Evolutionary conservation across 2,888 invertebrate genomes (phyloP).

Genomic region (Eupithecia centaureata): DNA sequence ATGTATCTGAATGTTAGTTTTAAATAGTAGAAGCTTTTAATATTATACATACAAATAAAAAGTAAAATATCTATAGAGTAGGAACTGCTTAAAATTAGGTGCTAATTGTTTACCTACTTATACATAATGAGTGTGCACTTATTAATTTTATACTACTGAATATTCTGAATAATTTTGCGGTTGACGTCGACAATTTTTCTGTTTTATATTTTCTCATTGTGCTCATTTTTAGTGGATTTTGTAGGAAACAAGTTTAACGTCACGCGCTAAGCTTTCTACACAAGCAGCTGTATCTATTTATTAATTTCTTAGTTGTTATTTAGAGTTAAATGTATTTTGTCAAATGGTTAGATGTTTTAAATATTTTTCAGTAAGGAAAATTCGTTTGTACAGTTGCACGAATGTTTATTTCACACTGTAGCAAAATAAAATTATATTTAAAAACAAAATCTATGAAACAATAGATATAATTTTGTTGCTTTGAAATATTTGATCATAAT

Average conservation of each 20-base stretch:
- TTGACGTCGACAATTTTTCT: conserved; percentile 80
- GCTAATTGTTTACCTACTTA: conserved; percentile 68
- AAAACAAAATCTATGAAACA: conserved; percentile 64
- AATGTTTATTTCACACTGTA: conserved; percentile 65
- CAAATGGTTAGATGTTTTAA: conserved; percentile 51
- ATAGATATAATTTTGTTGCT: conserved; percentile 70
- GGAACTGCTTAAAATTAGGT: conserved; percentile 79
- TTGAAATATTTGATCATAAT: conserved; percentile 67
- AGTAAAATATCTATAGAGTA: conserved; percentile 54
- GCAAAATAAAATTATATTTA: conserved; percentile 58
- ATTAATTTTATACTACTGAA: conserved; percentile 65
- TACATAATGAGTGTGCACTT: conserved; percentile 70
- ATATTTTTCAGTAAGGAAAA: conserved; percentile 53
- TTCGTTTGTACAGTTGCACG: conserved; percentile 77
- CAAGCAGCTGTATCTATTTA: conserved; percentile 17
- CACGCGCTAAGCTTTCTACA: conserved; percentile 30
- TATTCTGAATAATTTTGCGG: conserved; percentile 58
- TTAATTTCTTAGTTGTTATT: conserved; percentile 31
- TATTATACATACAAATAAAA: conserved; percentile 47
- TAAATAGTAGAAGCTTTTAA: conserved; percentile 64
- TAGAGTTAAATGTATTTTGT: conserved; percentile 48
- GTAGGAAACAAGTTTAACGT: conserved; percentile 40
- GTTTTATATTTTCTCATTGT: conserved; percentile 54
- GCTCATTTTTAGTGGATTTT: conserved; percentile 47
- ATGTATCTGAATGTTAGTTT: conserved; percentile 66